These are phyloP conservation scores for Struthio camelus DNA, from an alignment of 2,113 vertebrate species.

Conservation along the genomic window DNA sequence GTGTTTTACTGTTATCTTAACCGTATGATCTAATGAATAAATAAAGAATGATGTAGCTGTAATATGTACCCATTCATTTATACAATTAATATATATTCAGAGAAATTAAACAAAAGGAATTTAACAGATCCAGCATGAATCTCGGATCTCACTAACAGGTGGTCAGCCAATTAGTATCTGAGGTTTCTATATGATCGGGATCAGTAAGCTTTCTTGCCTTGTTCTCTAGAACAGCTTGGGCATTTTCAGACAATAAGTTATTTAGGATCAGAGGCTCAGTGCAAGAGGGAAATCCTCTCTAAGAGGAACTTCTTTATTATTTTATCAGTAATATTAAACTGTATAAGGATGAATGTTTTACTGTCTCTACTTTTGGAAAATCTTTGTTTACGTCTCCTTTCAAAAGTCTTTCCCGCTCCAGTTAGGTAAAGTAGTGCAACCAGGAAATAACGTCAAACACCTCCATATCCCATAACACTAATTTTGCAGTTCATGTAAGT, in stretches of 20 bases:
- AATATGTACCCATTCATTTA: not conserved
- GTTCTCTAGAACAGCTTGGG: not conserved
- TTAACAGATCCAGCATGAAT: not conserved
- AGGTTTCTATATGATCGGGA: not conserved
- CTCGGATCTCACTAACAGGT: not conserved
- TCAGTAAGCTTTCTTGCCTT: not conserved
- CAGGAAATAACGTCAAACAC: not conserved
- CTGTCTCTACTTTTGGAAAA: not conserved
- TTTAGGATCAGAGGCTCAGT: not conserved
- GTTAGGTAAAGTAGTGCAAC: not conserved
- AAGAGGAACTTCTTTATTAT: not conserved
- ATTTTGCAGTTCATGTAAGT: not conserved
- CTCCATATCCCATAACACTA: not conserved
- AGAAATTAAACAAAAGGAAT: not conserved
- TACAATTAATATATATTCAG: not conserved
- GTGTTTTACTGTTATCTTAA: not conserved
- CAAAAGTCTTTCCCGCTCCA: not conserved
- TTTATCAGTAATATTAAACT: not conserved
- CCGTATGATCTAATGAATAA: not conserved
- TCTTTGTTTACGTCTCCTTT: not conserved
- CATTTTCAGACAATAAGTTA: not conserved
- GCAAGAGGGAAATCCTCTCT: not conserved
- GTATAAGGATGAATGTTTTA: not conserved
- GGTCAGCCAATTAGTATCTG: not conserved
- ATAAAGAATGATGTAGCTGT: not conserved